These are phyloP conservation scores for Phalacrocorax brasilianus DNA, from an alignment of 2,113 vertebrate genomes.

Conservation along the genomic window DNA sequence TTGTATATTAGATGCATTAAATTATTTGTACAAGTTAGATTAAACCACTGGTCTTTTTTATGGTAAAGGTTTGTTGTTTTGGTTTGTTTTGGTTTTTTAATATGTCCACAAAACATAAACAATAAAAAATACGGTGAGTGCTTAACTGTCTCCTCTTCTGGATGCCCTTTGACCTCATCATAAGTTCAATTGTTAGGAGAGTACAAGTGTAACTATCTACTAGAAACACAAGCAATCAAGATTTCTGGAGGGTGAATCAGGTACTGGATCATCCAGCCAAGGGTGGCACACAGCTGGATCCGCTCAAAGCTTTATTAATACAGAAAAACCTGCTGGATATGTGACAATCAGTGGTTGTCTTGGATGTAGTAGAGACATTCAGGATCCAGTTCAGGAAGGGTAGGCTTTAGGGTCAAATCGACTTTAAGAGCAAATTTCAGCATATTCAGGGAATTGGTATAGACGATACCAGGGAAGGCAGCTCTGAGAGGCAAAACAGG, in stretches of 20 bases:
- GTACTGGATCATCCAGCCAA: background rate
- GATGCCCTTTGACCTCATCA: background rate
- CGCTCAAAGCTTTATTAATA: background rate
- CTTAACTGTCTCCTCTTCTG: background rate
- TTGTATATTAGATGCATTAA: background rate
- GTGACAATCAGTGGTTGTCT: background rate
- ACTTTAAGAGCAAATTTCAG: background rate
- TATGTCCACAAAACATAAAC: background rate
- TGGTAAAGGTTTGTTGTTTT: background rate
- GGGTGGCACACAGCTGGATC: background rate
- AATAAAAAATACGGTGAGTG: background rate
- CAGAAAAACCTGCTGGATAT: background rate
- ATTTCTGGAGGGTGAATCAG: background rate
- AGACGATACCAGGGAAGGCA: background rate
- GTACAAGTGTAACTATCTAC: background rate
- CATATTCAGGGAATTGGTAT: background rate
- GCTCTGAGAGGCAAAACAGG: background rate
- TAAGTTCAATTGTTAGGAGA: background rate
- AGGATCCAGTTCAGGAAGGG: background rate
- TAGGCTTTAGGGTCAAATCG: background rate
- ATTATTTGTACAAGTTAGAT: background rate
- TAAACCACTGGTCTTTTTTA: background rate
- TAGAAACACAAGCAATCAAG: background rate
- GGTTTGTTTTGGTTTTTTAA: background rate
- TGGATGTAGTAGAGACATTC: background rate